These are phyloP conservation scores for Cylloceria caligata DNA, from an alignment of 2,888 invertebrate species.

Conservation along the genomic window DNA sequence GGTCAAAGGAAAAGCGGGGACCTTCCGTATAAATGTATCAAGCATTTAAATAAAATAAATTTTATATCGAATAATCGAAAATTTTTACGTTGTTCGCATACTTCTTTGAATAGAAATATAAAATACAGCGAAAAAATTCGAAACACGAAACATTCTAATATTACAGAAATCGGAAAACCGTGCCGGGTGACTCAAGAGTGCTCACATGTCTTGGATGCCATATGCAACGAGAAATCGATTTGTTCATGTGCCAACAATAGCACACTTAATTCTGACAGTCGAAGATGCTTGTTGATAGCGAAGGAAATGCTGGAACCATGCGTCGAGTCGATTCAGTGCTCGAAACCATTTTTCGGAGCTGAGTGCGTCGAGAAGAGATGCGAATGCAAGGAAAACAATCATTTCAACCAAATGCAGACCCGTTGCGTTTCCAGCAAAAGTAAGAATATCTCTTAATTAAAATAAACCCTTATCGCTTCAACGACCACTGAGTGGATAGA, in stretches of 20 bases:
- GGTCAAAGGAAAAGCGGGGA: too few relatives aligned
- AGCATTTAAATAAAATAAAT: too few relatives aligned
- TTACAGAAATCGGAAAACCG: constrained; percentile 12
- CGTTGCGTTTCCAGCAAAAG: constrained; percentile 70
- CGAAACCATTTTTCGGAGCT: constrained; percentile 58
- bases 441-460: constrained; percentile 31
- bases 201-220: constrained; percentile 61
- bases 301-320: constrained; percentile 66
- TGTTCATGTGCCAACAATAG: constrained; percentile 70
- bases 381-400: constrained; percentile 66
- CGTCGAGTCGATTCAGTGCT: constrained; percentile 71
- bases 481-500: neutral
- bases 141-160: neutral
- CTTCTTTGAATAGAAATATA: neutral
- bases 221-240: constrained; percentile 63
- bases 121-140: neutral
- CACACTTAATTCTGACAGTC: constrained; percentile 51
- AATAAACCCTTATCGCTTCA: neutral
- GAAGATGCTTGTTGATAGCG: constrained; percentile 69
- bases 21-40: too few relatives aligned
- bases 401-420: constrained; percentile 61
- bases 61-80: too few relatives aligned
- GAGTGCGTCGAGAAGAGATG: constrained; percentile 70
- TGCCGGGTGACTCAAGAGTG: constrained; percentile 69
- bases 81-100: neutral